phyloP scores from a whole-genome alignment of 2,888 invertebrate species.

The Lasioglossum figueresi region DNA sequence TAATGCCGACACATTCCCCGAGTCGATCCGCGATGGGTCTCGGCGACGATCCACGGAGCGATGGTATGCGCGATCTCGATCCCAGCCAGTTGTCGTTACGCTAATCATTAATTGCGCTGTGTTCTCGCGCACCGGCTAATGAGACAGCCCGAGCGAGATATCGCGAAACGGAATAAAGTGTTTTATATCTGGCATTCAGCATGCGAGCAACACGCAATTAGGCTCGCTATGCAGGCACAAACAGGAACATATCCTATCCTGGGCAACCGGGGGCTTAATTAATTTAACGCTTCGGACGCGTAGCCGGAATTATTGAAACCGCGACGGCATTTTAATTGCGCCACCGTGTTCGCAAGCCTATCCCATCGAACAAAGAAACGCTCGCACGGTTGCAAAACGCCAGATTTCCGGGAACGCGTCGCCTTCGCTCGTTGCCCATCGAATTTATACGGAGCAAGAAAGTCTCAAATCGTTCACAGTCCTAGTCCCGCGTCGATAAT shows the following conservation, averaged over 20 bases:
- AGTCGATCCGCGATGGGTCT: not conserved
- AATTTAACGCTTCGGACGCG: slow-evolving; percentile 8
- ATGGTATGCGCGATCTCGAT: not conserved
- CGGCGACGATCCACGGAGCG: not conserved
- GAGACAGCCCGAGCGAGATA: not conserved
- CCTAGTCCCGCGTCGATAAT: slow-evolving; percentile 19
- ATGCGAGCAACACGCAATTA: slow-evolving; percentile 10
- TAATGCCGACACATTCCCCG: slow-evolving; percentile 9
- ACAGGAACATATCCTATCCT: not conserved
- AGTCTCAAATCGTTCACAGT: slow-evolving; percentile 1
- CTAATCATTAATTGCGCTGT: slow-evolving; percentile 21
- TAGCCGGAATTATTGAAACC: slow-evolving; percentile 12
- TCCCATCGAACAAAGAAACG: not conserved
- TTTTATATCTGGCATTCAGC: slow-evolving; percentile 13
- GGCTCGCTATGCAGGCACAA: not conserved
- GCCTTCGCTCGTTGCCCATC: not conserved
- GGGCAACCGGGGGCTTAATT: slow-evolving; percentile 1
- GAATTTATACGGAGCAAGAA: not conserved
- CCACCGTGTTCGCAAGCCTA: not conserved
- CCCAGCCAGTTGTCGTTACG: not conserved
- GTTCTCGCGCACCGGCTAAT: slow-evolving; percentile 17
- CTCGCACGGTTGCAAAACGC: not conserved
- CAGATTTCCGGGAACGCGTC: not conserved
- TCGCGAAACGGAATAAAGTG: not conserved
- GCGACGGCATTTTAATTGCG: not conserved